A percentile compares a stretch with the other conserved stretches of the same genome.
These are phyloP conservation scores for rat (Rattus norvegicus) DNA, from an alignment of 2,113 vertebrate genomes.

Conservation along the genomic window DNA sequence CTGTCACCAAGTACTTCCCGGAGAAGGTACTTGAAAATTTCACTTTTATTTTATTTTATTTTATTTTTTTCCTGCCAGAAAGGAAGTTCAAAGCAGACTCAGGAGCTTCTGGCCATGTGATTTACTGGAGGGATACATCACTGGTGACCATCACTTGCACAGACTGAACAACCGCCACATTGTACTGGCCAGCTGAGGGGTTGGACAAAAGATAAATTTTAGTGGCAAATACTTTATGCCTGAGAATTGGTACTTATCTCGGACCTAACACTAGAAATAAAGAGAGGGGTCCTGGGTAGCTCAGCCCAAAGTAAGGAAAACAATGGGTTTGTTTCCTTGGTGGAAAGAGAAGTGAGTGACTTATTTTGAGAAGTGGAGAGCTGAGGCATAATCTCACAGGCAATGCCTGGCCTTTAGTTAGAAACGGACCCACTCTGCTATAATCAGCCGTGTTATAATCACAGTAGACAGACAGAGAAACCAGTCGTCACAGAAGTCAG, in stretches of 20 bases:
- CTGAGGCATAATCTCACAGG: background rate
- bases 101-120: background rate
- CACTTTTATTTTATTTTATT: background rate
- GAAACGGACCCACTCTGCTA: background rate
- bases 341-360: background rate
- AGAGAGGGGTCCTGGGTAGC: background rate
- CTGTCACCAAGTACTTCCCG: constrained; percentile 32
- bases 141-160: background rate
- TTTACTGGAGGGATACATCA: background rate
- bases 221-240: background rate
- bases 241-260: background rate
- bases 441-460: background rate
- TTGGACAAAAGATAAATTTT: background rate
- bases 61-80: background rate
- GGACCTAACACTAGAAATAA: background rate
- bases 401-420: background rate
- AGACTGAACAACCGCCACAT: background rate
- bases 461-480: background rate
- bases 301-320: background rate
- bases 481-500: background rate
- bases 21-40: background rate
- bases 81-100: background rate
- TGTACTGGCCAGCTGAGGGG: background rate
- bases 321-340: background rate
- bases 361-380: background rate